These are phyloP conservation scores for Haplochromis burtoni DNA, from an alignment of 2,113 vertebrate species.

Conservation along the genomic window DNA sequence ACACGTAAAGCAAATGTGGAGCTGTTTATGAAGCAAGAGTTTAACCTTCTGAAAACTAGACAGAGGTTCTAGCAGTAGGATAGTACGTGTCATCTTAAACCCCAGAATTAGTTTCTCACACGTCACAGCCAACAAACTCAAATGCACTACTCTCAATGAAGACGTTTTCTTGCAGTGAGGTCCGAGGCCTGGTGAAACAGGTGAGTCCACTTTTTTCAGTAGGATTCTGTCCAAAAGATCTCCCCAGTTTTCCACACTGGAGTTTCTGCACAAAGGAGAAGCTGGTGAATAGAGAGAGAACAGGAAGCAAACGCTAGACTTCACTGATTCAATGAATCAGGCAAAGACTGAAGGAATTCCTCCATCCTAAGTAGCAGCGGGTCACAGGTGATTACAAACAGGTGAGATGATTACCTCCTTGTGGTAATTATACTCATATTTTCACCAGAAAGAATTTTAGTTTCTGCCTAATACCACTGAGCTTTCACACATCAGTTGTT, in stretches of 20 bases:
- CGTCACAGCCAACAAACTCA: neutral
- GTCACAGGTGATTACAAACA: neutral
- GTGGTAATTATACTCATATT: neutral
- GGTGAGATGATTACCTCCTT: neutral
- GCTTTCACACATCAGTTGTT: neutral
- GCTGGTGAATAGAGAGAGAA: neutral
- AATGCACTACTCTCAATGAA: neutral
- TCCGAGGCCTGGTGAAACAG: neutral
- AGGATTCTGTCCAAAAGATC: neutral
- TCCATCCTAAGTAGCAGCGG: neutral
- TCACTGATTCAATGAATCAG: neutral
- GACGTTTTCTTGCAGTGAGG: neutral
- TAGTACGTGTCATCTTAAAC: neutral
- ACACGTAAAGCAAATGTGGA: neutral
- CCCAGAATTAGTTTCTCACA: neutral
- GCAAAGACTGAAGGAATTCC: neutral
- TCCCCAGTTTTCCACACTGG: neutral
- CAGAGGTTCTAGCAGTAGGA: neutral
- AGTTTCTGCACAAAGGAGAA: neutral
- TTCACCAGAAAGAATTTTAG: neutral
- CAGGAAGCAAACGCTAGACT: neutral
- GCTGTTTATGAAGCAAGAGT: neutral
- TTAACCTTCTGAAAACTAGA: neutral
- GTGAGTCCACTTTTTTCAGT: neutral
- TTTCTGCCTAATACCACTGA: neutral